Percentiles rank a stretch among this genome's conserved stretches.
These are phyloP conservation scores for Temnothorax ravouxi DNA, from an alignment of 2,888 invertebrate species.

Conservation along the genomic window DNA sequence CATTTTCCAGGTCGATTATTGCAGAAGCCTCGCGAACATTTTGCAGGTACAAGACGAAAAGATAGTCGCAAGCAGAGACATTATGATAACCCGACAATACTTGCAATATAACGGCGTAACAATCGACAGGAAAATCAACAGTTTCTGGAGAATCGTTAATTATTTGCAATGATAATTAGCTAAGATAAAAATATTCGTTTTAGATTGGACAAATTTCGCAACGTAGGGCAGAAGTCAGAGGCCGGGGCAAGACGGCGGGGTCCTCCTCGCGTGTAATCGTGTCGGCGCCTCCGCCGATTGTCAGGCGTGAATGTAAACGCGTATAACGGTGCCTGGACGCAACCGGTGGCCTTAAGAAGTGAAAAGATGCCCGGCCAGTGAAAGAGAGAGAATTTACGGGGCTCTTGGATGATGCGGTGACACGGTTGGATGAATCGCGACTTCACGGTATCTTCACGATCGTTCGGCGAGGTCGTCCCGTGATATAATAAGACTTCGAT, in stretches of 20 bases:
- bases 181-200: neutral
- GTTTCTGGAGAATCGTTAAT: neutral
- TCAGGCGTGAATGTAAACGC: constrained; percentile 28
- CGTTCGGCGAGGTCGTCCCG: constrained; percentile 27
- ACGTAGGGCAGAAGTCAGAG: constrained; percentile 27
- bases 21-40: constrained; percentile 51
- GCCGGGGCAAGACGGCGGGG: constrained; percentile 60
- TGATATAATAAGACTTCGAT: constrained; percentile 37
- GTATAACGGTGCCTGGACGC: constrained; percentile 65
- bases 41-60: neutral
- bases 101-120: neutral
- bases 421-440: constrained; percentile 44
- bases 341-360: constrained; percentile 55
- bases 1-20: constrained; percentile 59
- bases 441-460: constrained; percentile 48
- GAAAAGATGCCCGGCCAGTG: constrained; percentile 43
- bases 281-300: constrained; percentile 49
- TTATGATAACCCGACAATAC: neutral
- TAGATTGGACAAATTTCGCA: neutral
- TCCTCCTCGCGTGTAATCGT: constrained; percentile 50
- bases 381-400: constrained; percentile 49
- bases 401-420: constrained; percentile 34
- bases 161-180: neutral
- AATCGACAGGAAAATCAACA: neutral
- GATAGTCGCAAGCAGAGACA: constrained; percentile 57